phyloP scores from a whole-genome alignment of 2,113 vertebrate species.

The Crotalus viridis region DNA sequence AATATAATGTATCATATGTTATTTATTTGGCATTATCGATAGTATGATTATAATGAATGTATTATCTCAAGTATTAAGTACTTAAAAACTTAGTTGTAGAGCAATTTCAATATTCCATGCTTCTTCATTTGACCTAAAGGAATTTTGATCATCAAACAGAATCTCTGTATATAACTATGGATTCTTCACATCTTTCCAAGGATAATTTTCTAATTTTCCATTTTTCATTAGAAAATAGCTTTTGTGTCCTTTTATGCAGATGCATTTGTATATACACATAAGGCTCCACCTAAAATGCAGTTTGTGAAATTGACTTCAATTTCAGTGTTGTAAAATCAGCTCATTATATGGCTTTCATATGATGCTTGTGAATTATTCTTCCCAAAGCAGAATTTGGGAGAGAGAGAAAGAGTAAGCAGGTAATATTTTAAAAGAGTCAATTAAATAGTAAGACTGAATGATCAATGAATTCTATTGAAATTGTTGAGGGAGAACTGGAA shows the following conservation, averaged over 20 bases:
- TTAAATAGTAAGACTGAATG: background rate
- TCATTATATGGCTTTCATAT: background rate
- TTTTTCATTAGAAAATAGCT: background rate
- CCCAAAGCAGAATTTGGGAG: background rate
- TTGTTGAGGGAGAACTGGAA: background rate
- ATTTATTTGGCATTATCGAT: background rate
- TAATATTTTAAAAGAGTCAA: background rate
- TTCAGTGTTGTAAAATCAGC: background rate
- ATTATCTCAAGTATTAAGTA: background rate
- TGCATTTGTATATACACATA: background rate
- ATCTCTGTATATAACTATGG: background rate
- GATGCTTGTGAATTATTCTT: background rate
- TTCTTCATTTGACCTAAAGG: background rate
- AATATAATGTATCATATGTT: background rate
- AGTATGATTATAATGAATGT: background rate
- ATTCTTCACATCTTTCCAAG: background rate
- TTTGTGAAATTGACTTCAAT: background rate
- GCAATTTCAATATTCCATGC: background rate
- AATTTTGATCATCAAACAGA: background rate
- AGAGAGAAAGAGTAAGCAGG: background rate
- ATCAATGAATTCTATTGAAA: slow-evolving; percentile 26
- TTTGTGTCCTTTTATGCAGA: background rate
- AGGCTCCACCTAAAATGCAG: background rate
- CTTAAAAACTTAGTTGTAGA: background rate
- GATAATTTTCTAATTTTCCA: background rate